Percentiles rank a stretch among this genome's conserved stretches.
These are phyloP conservation scores for Drosophila birchii DNA, from an alignment of 2,888 invertebrate species.

Conservation along the genomic window DNA sequence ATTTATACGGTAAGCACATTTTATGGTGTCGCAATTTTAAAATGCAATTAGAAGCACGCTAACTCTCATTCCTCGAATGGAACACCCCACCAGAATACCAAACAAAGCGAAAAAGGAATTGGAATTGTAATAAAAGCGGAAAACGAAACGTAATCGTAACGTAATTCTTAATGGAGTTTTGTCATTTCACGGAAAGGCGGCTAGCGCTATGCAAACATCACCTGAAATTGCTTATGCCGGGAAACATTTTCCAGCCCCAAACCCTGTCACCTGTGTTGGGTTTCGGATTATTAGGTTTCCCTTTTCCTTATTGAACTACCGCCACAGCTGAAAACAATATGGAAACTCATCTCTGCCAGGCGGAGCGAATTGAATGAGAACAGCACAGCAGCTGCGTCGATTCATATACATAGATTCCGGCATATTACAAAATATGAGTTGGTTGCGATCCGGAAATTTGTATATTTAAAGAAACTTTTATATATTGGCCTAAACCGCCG, in stretches of 20 bases:
- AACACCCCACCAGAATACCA: conserved; percentile 40
- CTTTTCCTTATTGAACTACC: conserved; percentile 43
- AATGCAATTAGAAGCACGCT: conserved; percentile 82
- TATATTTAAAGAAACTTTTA: conserved; percentile 50
- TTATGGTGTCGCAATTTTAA: conserved; percentile 82
- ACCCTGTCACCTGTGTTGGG: conserved; percentile 13
- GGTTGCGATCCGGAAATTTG: conserved; percentile 45
- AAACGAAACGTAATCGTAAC: conserved; percentile 32
- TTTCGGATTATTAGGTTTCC: conserved; percentile 67
- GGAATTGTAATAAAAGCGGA: conserved; percentile 37
- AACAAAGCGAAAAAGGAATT: conserved; percentile 29
- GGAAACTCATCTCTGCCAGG: conserved; percentile 22
- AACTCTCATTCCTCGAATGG: conserved; percentile 50
- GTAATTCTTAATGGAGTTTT: conserved; percentile 75
- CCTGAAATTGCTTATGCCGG: conserved; percentile 29
- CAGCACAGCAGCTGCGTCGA: conserved; percentile 35
- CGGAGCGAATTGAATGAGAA: conserved; percentile 44
- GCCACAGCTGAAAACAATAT: conserved; percentile 33
- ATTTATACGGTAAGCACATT: conserved; percentile 83
- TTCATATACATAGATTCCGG: conserved; percentile 17
- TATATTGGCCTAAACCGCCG: conserved; percentile 2
- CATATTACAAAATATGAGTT: conserved; percentile 45
- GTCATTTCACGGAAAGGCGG: conserved; percentile 58
- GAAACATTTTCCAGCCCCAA: conserved; percentile 2
- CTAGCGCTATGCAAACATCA: conserved; percentile 46